Evolutionary conservation across 2,113 vertebrate genomes (phyloP).

Genomic region (Desmodus rotundus): DNA sequence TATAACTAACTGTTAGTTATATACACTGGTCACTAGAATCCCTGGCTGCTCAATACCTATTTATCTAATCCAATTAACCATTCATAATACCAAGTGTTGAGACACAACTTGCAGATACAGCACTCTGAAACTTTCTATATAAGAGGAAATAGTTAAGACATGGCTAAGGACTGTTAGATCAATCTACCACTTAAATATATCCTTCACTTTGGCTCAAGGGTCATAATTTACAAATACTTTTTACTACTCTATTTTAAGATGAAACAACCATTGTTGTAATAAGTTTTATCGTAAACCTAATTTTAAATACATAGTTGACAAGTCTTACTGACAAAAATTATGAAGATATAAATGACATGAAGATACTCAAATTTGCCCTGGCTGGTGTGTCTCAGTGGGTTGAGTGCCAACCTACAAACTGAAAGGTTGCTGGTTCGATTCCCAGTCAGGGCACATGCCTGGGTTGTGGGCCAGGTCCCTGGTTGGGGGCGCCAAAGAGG

Average conservation of each 20-base stretch:
- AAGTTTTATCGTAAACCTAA: conserved; percentile 7
- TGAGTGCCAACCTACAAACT: too few relatives aligned
- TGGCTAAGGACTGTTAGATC: neutral
- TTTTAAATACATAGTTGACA: conserved; percentile 19
- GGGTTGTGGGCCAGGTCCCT: too few relatives aligned
- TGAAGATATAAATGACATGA: neutral
- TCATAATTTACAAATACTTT: neutral
- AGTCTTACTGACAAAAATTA: neutral
- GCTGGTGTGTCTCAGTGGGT: too few relatives aligned
- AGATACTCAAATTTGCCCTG: too few relatives aligned
- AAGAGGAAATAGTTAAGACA: neutral
- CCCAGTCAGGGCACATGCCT: too few relatives aligned
- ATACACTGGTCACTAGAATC: neutral
- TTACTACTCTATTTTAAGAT: conserved; percentile 9
- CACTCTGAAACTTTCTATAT: neutral
- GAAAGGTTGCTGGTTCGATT: too few relatives aligned
- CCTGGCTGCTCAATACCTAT: neutral
- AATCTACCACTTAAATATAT: neutral
- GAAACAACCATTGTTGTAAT: neutral
- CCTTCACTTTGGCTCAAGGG: neutral
- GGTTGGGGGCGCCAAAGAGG: too few relatives aligned
- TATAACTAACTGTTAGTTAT: neutral
- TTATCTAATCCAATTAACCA: neutral
- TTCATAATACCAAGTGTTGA: neutral
- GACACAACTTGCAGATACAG: neutral